phyloP scores from a whole-genome alignment of 2,797 vertebrate species.

The Sebastes trivittatus region DNA sequence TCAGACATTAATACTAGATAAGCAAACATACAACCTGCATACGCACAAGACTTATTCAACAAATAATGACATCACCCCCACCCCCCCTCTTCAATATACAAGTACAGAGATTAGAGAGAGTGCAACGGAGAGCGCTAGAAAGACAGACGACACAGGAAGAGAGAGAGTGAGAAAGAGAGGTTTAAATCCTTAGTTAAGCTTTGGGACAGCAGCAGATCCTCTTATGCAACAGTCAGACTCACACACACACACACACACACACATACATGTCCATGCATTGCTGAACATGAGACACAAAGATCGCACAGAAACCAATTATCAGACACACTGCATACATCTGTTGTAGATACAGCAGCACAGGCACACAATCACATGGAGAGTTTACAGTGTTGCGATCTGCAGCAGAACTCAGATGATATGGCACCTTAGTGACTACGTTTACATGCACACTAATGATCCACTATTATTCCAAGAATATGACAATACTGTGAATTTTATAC shows the following conservation, averaged over 20 bases:
- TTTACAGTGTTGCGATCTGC: background rate
- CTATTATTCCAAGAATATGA: background rate
- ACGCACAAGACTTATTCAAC: slow-evolving; percentile 44
- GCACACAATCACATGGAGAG: background rate
- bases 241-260: slow-evolving; percentile 16
- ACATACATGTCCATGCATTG: slow-evolving; percentile 43
- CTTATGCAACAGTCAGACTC: slow-evolving; percentile 80
- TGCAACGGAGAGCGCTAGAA: slow-evolving; percentile 41
- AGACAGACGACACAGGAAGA: slow-evolving; percentile 41
- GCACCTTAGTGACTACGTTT: background rate
- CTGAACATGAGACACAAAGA: slow-evolving; percentile 53
- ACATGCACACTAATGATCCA: background rate
- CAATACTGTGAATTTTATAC: background rate
- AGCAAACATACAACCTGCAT: slow-evolving; percentile 23
- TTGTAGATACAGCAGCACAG: background rate
- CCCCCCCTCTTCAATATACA: slow-evolving; percentile 27
- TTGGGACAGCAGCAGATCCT: slow-evolving; percentile 82
- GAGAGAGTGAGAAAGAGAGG: slow-evolving; percentile 66
- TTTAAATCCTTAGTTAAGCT: slow-evolving; percentile 83
- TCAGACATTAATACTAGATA: background rate
- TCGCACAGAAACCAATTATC: background rate
- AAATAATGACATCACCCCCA: slow-evolving; percentile 58
- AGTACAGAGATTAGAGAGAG: slow-evolving; percentile 64
- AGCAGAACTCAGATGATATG: background rate
- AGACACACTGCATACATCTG: background rate